phyloP scores from a whole-genome alignment of 2,113 vertebrate genomes.

The Furnarius figulus region DNA sequence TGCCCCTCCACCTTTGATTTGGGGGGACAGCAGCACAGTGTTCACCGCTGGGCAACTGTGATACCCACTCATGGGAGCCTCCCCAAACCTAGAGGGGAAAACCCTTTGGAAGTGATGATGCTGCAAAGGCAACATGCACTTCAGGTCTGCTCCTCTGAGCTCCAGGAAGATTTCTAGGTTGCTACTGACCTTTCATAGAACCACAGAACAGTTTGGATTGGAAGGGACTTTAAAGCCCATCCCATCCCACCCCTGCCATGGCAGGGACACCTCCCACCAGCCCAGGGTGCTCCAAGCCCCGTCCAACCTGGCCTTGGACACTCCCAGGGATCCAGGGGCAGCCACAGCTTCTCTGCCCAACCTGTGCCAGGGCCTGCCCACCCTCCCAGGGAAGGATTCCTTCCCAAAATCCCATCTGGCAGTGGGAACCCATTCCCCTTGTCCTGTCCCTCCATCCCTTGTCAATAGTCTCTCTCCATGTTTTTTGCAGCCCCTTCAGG shows the following conservation, averaged over 20 bases:
- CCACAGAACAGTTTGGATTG: too few species aligned
- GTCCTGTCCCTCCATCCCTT: background rate
- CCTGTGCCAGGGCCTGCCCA: too few species aligned
- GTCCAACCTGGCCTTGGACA: background rate
- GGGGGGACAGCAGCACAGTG: background rate
- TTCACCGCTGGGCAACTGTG: background rate
- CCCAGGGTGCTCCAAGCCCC: background rate
- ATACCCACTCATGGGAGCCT: fast-evolving
- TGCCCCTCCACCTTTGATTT: too few species aligned
- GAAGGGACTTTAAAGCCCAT: fast-evolving
- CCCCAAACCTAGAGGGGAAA: background rate
- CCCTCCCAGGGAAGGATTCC: too few species aligned
- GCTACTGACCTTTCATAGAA: background rate
- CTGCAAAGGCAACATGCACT: background rate
- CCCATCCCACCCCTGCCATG: fast-evolving
- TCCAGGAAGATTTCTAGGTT: background rate
- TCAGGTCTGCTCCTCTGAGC: background rate
- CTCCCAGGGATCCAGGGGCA: too few species aligned
- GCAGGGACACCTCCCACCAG: background rate
- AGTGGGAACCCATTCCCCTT: too few species aligned
- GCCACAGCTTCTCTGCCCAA: too few species aligned
- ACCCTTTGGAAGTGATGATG: background rate
- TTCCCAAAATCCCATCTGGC: too few species aligned
- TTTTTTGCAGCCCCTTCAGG: background rate
- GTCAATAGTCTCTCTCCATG: fast-evolving